Conservation (phyloP, 2,888 invertebrate genomes). For the Drosophila meridiana region DNA sequence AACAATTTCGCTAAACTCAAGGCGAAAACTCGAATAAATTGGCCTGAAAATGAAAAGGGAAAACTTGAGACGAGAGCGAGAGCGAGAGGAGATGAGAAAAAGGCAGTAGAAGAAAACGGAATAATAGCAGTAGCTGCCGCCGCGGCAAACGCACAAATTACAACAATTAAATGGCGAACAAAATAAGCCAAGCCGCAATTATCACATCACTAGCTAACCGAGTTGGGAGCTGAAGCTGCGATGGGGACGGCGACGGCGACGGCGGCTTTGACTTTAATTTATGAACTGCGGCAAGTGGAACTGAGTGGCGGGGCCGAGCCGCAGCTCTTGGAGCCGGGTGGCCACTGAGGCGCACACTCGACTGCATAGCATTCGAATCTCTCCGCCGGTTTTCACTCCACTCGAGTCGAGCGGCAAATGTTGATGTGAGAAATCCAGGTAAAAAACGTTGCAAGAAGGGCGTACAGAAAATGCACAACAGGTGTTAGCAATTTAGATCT, state of each 20-base stretch:
- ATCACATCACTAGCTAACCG: constrained; percentile 70
- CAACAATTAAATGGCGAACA: constrained; percentile 80
- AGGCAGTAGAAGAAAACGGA: constrained; percentile 3
- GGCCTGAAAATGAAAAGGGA: constrained; percentile 69
- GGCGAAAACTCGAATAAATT: constrained; percentile 70
- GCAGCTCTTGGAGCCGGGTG: constrained; percentile 39
- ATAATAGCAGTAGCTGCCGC: constrained; percentile 37
- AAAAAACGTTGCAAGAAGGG: constrained; percentile 29
- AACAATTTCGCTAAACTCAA: constrained; percentile 73
- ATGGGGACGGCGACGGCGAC: constrained; percentile 16
- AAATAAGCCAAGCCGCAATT: constrained; percentile 79
- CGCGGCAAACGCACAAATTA: constrained; percentile 71
- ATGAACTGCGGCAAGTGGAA: constrained; percentile 69
- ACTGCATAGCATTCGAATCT: constrained; percentile 55
- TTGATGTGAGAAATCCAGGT: constrained; percentile 40
- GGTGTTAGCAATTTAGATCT: constrained; percentile 49
- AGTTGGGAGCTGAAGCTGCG: constrained; percentile 13
- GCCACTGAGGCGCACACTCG: constrained; percentile 57
- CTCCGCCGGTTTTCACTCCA: constrained; percentile 46
- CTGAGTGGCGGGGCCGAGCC: constrained; percentile 11
- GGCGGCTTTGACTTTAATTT: constrained; percentile 68
- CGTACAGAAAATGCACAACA: constrained; percentile 40
- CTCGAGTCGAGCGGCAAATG: constrained; percentile 59
- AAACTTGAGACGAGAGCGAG: constrained; percentile 42
- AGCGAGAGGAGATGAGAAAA: constrained; percentile 7